These are phyloP conservation scores for Patella depressa DNA, from an alignment of 2,888 invertebrate species.

Conservation along the genomic window DNA sequence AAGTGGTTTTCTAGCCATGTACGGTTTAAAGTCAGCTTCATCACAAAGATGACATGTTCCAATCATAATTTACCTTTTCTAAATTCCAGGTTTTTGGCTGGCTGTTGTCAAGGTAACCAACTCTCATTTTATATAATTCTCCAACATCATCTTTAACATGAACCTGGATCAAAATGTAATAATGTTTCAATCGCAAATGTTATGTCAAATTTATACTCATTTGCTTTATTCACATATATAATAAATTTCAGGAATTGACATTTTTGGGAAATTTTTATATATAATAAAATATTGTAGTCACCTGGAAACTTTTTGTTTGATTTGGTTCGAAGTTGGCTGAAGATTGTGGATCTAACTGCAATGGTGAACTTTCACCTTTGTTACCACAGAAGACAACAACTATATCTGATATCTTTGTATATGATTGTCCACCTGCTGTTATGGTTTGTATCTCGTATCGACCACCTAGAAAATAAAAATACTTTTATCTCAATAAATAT, in stretches of 20 bases:
- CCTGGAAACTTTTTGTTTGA: conserved; percentile 50
- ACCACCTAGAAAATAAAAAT: conserved; percentile 47
- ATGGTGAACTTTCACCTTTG: conserved; percentile 49
- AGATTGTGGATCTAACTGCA: conserved; percentile 39
- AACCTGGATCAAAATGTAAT: conserved; percentile 37
- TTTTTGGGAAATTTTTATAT: not conserved
- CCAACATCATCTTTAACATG: conserved; percentile 58
- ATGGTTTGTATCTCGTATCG: conserved; percentile 52
- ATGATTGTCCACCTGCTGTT: conserved; percentile 51
- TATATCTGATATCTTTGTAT: conserved; percentile 46
- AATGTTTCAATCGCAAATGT: too few species aligned
- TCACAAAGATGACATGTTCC: too few species aligned
- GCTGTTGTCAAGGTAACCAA: conserved; percentile 58
- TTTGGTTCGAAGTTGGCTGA: conserved; percentile 54
- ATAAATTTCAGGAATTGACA: too few species aligned
- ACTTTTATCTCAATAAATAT: too few species aligned
- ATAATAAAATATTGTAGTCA: conserved; percentile 22
- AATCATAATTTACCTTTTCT: conserved; percentile 46
- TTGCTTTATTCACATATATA: too few species aligned
- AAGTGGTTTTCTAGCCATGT: too few species aligned
- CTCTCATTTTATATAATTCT: conserved; percentile 60
- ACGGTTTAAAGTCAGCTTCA: too few species aligned
- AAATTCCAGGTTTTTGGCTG: conserved; percentile 55
- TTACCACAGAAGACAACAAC: conserved; percentile 59
- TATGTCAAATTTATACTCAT: too few species aligned